Conservation (phyloP, 2,797 vertebrate species). For the Dipus sagitta region DNA sequence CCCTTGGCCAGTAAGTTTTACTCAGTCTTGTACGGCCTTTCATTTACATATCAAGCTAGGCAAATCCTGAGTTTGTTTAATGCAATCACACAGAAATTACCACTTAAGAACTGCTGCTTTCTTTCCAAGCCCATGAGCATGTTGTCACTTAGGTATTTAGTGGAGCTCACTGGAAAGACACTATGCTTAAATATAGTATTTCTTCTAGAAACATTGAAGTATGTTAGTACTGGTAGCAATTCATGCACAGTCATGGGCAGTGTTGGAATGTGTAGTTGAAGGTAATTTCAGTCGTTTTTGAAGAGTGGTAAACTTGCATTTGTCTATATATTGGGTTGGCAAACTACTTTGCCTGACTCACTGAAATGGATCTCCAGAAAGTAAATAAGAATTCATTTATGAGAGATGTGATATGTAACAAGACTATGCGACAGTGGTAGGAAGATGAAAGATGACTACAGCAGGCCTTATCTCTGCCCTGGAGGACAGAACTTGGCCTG, state of each 20-base stretch:
- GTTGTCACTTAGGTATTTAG: background rate
- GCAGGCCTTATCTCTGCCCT: background rate
- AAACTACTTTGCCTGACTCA: conserved; percentile 1
- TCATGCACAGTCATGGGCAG: background rate
- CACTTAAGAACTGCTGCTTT: conserved; percentile 2
- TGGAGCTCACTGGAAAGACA: background rate
- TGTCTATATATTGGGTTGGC: background rate
- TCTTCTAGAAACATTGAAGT: conserved; percentile 43
- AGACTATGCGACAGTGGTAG: background rate
- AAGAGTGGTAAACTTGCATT: conserved; percentile 17
- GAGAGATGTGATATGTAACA: background rate
- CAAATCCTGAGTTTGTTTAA: conserved; percentile 46
- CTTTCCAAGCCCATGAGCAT: conserved; percentile 39
- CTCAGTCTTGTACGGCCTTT: background rate
- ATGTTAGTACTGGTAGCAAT: background rate
- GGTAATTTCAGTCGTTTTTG: conserved; percentile 48
- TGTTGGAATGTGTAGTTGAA: background rate
- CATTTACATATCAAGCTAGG: conserved; percentile 17
- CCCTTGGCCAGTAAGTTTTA: background rate
- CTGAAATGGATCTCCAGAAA: conserved; percentile 33
- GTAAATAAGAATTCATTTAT: background rate
- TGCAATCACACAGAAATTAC: background rate
- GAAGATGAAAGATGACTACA: background rate
- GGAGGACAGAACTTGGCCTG: background rate
- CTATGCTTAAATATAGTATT: conserved; percentile 22